Evolutionary conservation across 2,113 vertebrate genomes (phyloP).

Genomic region (Alectura lathami): DNA sequence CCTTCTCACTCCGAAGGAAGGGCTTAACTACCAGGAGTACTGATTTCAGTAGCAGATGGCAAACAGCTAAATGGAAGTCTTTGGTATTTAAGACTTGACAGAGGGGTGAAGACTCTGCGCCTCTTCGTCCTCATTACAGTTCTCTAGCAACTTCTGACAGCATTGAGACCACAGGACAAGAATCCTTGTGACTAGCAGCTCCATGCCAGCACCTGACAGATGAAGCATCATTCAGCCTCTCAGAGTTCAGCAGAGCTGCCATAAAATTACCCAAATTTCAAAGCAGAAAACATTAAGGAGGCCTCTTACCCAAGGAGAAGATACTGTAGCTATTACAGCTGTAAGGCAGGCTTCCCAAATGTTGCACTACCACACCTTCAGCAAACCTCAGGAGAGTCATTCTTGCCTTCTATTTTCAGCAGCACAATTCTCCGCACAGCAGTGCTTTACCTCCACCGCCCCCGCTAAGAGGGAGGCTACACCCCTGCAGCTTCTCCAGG

Average conservation of each 20-base stretch:
- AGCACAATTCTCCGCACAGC: background rate
- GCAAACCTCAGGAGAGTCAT: background rate
- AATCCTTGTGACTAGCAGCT: background rate
- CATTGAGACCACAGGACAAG: background rate
- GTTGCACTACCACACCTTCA: background rate
- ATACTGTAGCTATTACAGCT: background rate
- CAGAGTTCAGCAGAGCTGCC: background rate
- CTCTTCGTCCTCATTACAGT: background rate
- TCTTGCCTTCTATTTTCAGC: background rate
- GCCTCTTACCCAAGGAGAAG: background rate
- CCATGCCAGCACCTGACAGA: background rate
- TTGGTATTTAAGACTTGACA: background rate
- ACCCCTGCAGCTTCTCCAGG: background rate
- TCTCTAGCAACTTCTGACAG: background rate
- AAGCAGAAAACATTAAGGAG: background rate
- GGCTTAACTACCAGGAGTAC: background rate
- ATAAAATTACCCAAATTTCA: background rate
- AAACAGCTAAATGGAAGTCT: slow-evolving; percentile 1
- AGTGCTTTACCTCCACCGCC: background rate
- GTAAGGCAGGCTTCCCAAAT: background rate
- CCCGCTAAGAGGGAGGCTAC: background rate
- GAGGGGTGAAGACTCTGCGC: background rate
- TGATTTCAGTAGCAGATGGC: slow-evolving; percentile 37
- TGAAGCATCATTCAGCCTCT: background rate
- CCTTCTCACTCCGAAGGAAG: background rate